Percentiles rank a stretch among this genome's conserved stretches.
phyloP scores from a whole-genome alignment of 2,797 vertebrate species.

The Alectoris magna region DNA sequence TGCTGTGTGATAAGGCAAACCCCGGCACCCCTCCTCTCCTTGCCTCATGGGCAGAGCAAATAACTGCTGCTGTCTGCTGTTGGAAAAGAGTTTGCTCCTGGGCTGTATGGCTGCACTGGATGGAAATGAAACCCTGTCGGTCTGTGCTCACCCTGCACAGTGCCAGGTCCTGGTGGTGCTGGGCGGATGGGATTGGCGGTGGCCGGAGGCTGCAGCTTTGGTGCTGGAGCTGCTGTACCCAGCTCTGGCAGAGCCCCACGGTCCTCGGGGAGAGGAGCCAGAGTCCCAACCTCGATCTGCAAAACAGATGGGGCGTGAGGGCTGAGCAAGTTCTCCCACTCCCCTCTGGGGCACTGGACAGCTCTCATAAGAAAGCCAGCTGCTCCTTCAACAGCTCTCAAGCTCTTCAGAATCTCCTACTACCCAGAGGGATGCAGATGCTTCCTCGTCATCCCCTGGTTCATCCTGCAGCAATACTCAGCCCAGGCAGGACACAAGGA shows the following conservation, averaged over 20 bases:
- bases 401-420: neutral
- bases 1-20: neutral
- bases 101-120: accelerated
- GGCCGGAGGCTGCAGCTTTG: neutral
- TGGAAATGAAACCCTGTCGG: neutral
- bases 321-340: accelerated
- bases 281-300: slow-evolving; percentile 80
- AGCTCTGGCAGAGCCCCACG: neutral
- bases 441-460: neutral
- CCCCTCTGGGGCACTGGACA: accelerated
- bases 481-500: neutral
- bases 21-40: neutral
- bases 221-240: neutral
- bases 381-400: neutral
- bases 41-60: neutral
- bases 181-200: neutral
- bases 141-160: slow-evolving; percentile 73
- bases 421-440: neutral
- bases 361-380: accelerated
- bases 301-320: neutral
- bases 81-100: neutral
- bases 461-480: neutral
- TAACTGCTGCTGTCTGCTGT: neutral
- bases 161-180: slow-evolving; percentile 70
- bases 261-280: slow-evolving; percentile 64